Base-by-base conservation (phyloP, 1,140 invertebrate genomes). In the Macrosteles quadrilineatus region DNA sequence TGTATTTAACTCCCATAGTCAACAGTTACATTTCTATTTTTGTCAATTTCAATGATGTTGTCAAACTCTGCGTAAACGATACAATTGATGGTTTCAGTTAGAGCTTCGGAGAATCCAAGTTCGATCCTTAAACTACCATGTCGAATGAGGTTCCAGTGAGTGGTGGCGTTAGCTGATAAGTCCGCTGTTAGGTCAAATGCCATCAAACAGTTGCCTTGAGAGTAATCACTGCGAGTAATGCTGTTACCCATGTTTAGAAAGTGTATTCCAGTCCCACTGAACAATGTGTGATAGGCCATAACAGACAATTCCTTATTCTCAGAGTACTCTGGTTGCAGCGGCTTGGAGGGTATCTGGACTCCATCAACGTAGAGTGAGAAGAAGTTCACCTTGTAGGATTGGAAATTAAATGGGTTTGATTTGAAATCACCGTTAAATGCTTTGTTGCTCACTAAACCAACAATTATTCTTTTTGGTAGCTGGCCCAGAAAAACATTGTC, bases 391-490 rank as follows among this genome's bases (percentile, higher is more conserved):
- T 71, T 53, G 74, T 73, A 77, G 73, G 80, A 72, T 70, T 78
- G 62, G 73, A 82, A 81, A 73, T 79, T 76, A 69, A 78, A 81
- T 0, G 80, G 80, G 70, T 82, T 82, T 29, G 72, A 55, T 19
- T 19, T 71, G 29, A 68, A 69, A 71, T 73, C 73, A 21, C 80
- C 80, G 68, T 81, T 82, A 67, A 79, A 82, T 4, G 78, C 77
- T 69, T 71, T 67, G 73, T 80, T 80, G 53, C 76, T 59, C n/a
- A 81, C 77, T 73, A 83, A 79, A 25, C 78, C 77, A 19, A 80
- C 40, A 69, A 81, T 77, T 55, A 80, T 76, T 69, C 76, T 65
- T 73, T 80, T 79, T 2, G 80, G 79, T 65, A 81, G 57, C 73
- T 79, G 77, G 9, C 78, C 78, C 6, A 80, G 50, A 64, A 78